phyloP scores from a whole-genome alignment of 2,797 vertebrate species.

The Galaxias olidus region DNA sequence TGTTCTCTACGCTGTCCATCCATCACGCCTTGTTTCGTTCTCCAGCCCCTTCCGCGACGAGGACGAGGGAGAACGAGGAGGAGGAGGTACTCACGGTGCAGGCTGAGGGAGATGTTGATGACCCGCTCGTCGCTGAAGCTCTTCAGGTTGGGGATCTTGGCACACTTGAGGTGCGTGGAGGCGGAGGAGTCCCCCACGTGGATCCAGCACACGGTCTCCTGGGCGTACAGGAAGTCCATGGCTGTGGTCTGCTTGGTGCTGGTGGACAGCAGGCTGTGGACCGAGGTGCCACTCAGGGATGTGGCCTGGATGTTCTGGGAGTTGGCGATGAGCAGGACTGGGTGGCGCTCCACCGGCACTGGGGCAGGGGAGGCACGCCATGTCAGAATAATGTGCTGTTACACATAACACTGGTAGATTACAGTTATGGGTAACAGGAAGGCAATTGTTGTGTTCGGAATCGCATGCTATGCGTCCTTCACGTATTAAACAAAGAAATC shows the following conservation, averaged over 20 bases:
- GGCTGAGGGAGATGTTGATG: constrained; percentile 96
- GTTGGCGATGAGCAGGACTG: constrained; percentile 92
- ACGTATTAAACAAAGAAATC: too few relatives aligned
- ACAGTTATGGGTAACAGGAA: too few relatives aligned
- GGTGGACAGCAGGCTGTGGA: constrained; percentile 87
- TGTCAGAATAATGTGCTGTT: constrained; percentile 1
- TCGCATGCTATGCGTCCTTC: too few relatives aligned
- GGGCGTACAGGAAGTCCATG: constrained; percentile 94
- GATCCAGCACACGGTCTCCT: constrained; percentile 95
- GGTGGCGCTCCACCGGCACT: constrained; percentile 94
- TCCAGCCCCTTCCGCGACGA: too few relatives aligned
- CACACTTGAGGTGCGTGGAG: constrained; percentile 90
- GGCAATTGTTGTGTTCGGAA: too few relatives aligned
- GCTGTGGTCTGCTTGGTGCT: constrained; percentile 94
- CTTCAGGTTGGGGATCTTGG: constrained; percentile 92
- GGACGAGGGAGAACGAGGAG: too few relatives aligned
- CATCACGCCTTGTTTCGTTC: background rate
- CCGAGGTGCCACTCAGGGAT: constrained; percentile 83
- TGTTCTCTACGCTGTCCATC: background rate
- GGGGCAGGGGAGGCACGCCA: constrained; percentile 23
- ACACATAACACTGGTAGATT: background rate
- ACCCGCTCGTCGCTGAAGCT: constrained; percentile 87
- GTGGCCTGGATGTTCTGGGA: constrained; percentile 96
- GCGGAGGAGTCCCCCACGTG: constrained; percentile 87
- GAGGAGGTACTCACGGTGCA: constrained; percentile 87